Evolutionary conservation across 1,140 invertebrate species (phyloP).

Genomic region (Halictus rubicundus): DNA sequence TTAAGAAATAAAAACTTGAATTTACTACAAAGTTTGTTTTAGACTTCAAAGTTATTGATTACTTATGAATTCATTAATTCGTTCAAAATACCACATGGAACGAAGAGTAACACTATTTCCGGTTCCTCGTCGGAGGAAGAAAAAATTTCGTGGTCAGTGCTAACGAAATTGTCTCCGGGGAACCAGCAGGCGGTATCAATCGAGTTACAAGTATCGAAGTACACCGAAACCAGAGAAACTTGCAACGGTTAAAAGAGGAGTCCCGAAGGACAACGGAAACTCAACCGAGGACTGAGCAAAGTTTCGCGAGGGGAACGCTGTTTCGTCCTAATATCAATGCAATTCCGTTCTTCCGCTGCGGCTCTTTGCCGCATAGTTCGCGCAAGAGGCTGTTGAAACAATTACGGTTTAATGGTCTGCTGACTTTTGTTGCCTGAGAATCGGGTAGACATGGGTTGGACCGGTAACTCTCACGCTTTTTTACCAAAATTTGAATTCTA

Average conservation of each 20-base stretch:
- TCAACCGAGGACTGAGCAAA: conserved; percentile 19
- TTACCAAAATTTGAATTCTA: neutral
- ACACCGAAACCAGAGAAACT: conserved; percentile 31
- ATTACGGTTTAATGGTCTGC: neutral
- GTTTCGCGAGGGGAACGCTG: conserved; percentile 26
- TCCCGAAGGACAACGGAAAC: conserved; percentile 46
- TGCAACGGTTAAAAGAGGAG: conserved; percentile 39
- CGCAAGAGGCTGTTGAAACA: neutral
- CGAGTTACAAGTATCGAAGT: conserved; percentile 59
- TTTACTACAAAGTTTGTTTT: too few species aligned
- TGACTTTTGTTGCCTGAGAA: neutral
- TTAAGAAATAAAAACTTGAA: too few species aligned
- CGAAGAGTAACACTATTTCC: neutral
- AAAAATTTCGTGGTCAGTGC: conserved; percentile 43
- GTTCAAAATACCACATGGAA: too few species aligned
- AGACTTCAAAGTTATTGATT: too few species aligned
- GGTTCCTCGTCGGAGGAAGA: conserved; percentile 5
- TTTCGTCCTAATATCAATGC: conserved; percentile 7
- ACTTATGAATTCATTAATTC: too few species aligned
- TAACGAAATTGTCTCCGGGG: conserved; percentile 42
- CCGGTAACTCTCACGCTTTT: neutral
- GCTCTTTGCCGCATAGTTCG: neutral
- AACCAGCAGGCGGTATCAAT: conserved; percentile 47
- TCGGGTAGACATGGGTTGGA: neutral
- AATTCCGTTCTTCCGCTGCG: neutral